Evolutionary conservation across 2,113 vertebrate species (phyloP), one percentile per base, ranked within the genome.

Genomic region (Pelobates fuscus): DNA sequence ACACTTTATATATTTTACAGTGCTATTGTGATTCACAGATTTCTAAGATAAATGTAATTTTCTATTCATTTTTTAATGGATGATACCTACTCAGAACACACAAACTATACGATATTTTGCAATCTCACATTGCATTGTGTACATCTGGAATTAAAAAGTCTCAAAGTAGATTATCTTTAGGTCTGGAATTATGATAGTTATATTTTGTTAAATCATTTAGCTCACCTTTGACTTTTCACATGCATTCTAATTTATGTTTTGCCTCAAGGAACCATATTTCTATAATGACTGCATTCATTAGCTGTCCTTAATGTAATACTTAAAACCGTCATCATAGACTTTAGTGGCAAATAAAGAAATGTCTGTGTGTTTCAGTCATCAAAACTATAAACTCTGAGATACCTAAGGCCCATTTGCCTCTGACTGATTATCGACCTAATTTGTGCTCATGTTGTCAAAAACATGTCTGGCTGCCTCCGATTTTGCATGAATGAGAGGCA

Each of bases 171-270:
- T 59, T 43, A 59, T 24, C 2, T 8, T 58, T 70, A 30, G 58
- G 41, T 69, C 14, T 69, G 15, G 21, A 70, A 58, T 44, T 27
- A 46, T 71, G 24, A 70, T 43, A 32, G 17, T 24, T 26, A 41
- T 20, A 23, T 32, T 41, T 64, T 24, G 24, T 41, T 64, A 41
- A 20, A 46, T 6, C 17, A 66, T 46, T 26, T 18, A 3, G 25
- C 8, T 66, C 69, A 46, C 23, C 32, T 27, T 44, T 43, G 32
- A 70, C 32, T 26, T 43, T 17, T 26, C 37, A 44, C 44, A 21
- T 15, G 68, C 21, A 18, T 14, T 26, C 8, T 26, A 59, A 37
- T 69, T 21, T 29, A 4, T 71, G 8, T 59, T 24, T 71, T 59
- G 67, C 69, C 57, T 8, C 10, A 26, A 61, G 69, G 69, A 59